These are phyloP conservation scores for Seira sanloemensis DNA, from an alignment of 2,888 invertebrate species.

Conservation along the genomic window DNA sequence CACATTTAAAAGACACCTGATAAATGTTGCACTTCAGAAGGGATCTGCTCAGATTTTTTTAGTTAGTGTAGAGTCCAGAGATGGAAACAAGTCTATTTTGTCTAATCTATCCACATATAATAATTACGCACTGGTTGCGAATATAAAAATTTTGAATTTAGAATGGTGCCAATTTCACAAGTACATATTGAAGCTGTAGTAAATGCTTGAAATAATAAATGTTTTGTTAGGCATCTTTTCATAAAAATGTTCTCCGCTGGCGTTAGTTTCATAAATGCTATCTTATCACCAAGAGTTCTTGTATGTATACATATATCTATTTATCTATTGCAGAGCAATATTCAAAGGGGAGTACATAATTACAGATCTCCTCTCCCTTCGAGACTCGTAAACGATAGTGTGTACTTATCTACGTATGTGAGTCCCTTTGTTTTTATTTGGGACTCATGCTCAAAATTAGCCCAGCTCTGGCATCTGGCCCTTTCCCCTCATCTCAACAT, in stretches of 20 bases:
- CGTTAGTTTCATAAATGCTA: not conserved
- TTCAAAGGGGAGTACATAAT: conserved; percentile 24
- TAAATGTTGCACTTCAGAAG: not conserved
- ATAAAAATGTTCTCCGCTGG: too few species aligned
- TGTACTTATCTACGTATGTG: conserved; percentile 10
- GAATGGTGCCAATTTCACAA: too few species aligned
- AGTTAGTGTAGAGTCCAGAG: too few species aligned
- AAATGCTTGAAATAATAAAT: too few species aligned
- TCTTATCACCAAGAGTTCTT: not conserved
- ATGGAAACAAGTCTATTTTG: too few species aligned
- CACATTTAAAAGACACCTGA: not conserved
- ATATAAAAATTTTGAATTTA: too few species aligned
- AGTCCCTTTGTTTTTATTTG: conserved; percentile 27
- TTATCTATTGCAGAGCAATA: not conserved
- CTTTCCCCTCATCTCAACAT: not conserved
- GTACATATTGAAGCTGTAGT: too few species aligned
- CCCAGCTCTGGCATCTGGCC: conserved; percentile 49
- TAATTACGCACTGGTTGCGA: too few species aligned
- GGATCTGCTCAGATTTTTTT: too few species aligned
- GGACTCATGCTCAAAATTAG: conserved; percentile 37
- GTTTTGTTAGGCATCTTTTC: too few species aligned
- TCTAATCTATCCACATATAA: too few species aligned
- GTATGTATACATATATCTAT: not conserved
- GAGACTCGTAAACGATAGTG: conserved; percentile 7
- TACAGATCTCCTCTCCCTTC: conserved; percentile 8